Percentiles rank a stretch among this genome's conserved stretches.
phyloP scores from a whole-genome alignment of 1,140 invertebrate species.

The Pseudomyrmex sp. region DNA sequence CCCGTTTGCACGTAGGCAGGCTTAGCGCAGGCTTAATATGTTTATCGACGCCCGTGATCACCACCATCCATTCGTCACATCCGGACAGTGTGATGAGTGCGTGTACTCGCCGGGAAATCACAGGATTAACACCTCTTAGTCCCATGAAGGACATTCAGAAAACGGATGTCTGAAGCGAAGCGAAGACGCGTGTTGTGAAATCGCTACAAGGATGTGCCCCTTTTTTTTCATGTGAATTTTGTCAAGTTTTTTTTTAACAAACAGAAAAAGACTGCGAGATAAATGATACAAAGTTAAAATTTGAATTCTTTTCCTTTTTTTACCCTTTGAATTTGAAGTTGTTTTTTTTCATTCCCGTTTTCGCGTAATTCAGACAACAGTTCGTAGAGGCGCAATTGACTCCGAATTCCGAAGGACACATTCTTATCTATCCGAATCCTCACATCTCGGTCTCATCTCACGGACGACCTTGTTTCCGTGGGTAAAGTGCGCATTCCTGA shows the following conservation, averaged over 20 bases:
- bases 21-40: conserved; percentile 69
- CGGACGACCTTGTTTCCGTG: conserved; percentile 40
- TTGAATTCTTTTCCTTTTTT: too few species aligned
- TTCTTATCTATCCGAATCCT: conserved; percentile 22
- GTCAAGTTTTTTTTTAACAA: too few species aligned
- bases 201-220: not conserved
- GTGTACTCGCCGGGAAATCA: conserved; percentile 14
- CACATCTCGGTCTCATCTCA: not conserved
- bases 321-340: too few species aligned
- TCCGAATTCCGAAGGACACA: not conserved
- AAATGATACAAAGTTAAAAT: too few species aligned
- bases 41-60: conserved; percentile 68
- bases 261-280: too few species aligned
- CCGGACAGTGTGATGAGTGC: conserved; percentile 57
- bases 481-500: conserved; percentile 7
- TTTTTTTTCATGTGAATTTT: too few species aligned
- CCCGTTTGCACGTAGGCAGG: conserved; percentile 62
- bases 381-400: not conserved
- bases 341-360: too few species aligned
- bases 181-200: not conserved
- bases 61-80: conserved; percentile 68
- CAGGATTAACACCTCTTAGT: not conserved
- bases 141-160: conserved; percentile 42
- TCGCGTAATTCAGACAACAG: too few species aligned
- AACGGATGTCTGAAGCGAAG: conserved; percentile 22